phyloP scores from a whole-genome alignment of 2,797 vertebrate species.

The Tauraco hartlaubi region DNA sequence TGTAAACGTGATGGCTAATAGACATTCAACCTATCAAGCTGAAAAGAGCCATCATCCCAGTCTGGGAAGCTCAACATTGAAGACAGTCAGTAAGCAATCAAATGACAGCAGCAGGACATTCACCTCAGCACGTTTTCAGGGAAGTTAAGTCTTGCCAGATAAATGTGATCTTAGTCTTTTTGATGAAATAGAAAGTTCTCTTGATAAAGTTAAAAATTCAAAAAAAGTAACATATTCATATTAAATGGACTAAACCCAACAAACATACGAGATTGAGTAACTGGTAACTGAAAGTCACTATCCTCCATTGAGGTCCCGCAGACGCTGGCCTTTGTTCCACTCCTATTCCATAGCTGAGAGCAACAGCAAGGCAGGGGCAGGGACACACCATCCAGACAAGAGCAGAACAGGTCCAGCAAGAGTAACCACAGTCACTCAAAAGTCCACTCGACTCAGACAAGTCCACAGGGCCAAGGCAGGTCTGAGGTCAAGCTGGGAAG shows the following conservation, averaged over 20 bases:
- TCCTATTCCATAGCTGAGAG: neutral
- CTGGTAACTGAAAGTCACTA: neutral
- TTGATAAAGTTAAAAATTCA: neutral
- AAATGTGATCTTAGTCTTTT: neutral
- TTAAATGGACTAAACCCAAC: neutral
- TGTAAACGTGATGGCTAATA: neutral
- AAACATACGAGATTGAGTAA: neutral
- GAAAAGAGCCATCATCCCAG: neutral
- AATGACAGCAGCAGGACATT: neutral
- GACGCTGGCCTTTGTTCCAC: neutral
- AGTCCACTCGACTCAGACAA: neutral
- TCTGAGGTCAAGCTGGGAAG: neutral
- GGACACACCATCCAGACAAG: neutral
- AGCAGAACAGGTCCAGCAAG: neutral
- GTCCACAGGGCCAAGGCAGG: neutral
- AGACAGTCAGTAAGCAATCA: slow-evolving; percentile 26
- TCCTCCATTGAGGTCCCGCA: neutral
- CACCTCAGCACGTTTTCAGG: neutral
- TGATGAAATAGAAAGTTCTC: neutral
- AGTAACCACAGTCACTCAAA: neutral
- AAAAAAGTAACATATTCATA: neutral
- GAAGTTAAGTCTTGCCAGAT: neutral
- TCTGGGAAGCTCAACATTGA: neutral
- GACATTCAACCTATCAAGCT: neutral
- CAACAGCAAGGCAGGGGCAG: neutral